Percentiles rank a stretch among this genome's conserved stretches.
These are phyloP conservation scores for Pithecia hirsuta DNA, from an alignment of 2,797 vertebrate species.

Conservation along the genomic window DNA sequence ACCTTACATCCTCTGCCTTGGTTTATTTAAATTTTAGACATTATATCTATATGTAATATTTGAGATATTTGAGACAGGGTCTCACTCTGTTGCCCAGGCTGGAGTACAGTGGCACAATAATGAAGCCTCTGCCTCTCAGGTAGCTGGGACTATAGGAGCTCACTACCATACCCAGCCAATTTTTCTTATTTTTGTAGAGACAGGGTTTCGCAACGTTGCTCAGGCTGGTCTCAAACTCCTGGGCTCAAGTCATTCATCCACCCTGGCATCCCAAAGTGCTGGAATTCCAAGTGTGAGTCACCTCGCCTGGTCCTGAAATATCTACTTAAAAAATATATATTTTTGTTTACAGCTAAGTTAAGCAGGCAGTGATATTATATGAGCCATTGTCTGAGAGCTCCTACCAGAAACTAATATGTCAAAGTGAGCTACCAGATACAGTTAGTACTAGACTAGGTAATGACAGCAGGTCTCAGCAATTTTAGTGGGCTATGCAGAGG, in stretches of 20 bases:
- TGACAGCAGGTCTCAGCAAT: slow-evolving; percentile 21
- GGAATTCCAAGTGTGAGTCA: neutral
- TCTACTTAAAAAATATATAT: slow-evolving; percentile 57
- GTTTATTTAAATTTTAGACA: slow-evolving; percentile 65
- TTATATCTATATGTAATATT: neutral
- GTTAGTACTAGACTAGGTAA: neutral
- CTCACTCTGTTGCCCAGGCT: neutral
- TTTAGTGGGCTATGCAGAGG: neutral
- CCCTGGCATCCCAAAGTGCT: neutral
- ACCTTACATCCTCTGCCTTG: slow-evolving; percentile 20
- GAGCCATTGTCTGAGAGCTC: slow-evolving; percentile 18
- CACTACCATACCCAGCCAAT: neutral
- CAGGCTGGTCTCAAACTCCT: neutral
- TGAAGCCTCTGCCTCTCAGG: neutral
- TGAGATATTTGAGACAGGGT: too few species aligned
- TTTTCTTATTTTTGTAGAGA: neutral
- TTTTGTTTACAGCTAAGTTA: slow-evolving; percentile 60
- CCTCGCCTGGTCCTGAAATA: slow-evolving; percentile 61
- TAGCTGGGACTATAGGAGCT: neutral
- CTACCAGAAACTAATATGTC: neutral
- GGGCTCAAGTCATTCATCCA: neutral
- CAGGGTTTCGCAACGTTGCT: neutral
- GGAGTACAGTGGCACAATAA: neutral
- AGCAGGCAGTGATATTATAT: slow-evolving; percentile 53
- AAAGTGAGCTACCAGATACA: slow-evolving; percentile 79